phyloP scores from a whole-genome alignment of 2,113 vertebrate genomes.

The Petrocephalus zakoni region DNA sequence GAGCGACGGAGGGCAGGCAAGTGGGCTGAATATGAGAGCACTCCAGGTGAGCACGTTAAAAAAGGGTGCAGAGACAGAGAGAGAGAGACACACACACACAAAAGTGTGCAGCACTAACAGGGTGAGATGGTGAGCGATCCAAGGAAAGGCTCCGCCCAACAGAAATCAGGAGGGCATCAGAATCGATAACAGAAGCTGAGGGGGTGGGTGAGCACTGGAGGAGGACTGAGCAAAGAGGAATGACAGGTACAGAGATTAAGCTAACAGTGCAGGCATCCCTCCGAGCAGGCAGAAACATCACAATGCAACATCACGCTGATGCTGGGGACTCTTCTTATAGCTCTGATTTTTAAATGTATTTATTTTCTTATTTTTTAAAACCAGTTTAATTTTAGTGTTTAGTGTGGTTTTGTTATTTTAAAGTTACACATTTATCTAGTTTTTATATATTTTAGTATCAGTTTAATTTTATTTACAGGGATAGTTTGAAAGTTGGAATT shows the following conservation, averaged over 20 bases:
- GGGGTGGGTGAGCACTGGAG: neutral
- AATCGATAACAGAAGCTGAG: neutral
- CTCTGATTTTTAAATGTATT: neutral
- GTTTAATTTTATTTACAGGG: neutral
- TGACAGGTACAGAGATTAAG: neutral
- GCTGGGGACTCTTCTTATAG: neutral
- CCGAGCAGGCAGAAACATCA: neutral
- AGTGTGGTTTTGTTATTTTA: neutral
- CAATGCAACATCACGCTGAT: too few species aligned
- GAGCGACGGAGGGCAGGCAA: neutral
- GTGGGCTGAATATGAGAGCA: neutral
- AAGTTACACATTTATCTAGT: neutral
- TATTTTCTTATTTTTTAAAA: neutral
- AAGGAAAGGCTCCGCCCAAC: neutral
- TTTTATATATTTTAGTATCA: neutral
- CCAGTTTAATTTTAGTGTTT: neutral
- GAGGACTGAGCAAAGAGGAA: neutral
- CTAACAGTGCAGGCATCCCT: neutral
- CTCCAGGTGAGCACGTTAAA: neutral
- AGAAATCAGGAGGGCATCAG: neutral
- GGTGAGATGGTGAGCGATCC: too few species aligned
- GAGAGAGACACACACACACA: neutral
- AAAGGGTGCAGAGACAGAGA: neutral
- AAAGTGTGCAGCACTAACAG: neutral
- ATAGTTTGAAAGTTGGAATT: neutral